Percentiles rank a stretch among this genome's conserved stretches.
These are phyloP conservation scores for Recurvirostra avosetta DNA, from an alignment of 2,113 vertebrate genomes.

Conservation along the genomic window DNA sequence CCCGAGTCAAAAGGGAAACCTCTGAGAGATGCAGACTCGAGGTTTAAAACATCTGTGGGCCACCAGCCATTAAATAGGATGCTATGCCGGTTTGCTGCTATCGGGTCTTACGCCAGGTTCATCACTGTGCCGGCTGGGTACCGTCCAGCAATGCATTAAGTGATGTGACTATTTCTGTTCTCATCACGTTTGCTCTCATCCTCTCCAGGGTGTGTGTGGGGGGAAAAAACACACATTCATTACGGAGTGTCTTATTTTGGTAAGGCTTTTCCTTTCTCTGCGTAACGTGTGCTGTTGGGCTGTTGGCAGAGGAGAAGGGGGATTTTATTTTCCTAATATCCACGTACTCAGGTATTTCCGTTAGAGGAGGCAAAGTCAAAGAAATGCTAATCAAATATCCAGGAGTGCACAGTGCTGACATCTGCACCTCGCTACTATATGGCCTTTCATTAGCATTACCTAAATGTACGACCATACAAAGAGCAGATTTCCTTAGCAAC, in stretches of 20 bases:
- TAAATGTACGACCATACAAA: constrained; percentile 61
- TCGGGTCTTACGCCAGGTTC: constrained; percentile 44
- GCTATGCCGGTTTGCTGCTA: constrained; percentile 37
- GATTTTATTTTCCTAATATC: constrained; percentile 37
- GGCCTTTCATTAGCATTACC: constrained; percentile 66
- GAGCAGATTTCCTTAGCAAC: constrained; percentile 66
- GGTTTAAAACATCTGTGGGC: constrained; percentile 55
- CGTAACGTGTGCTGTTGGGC: neutral
- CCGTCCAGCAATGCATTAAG: constrained; percentile 63
- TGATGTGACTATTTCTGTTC: constrained; percentile 63
- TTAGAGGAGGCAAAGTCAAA: constrained; percentile 44
- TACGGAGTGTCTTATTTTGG: constrained; percentile 16
- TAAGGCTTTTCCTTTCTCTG: neutral
- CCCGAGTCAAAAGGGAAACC: neutral
- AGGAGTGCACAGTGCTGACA: constrained; percentile 58
- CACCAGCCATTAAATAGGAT: constrained; percentile 59
- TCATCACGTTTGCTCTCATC: constrained; percentile 55
- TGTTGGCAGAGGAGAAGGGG: neutral
- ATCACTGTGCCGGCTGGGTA: constrained; percentile 43
- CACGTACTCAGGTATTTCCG: constrained; percentile 11
- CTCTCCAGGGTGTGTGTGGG: constrained; percentile 22
- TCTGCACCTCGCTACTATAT: constrained; percentile 54
- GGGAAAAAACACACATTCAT: neutral
- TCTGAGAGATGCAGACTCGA: neutral
- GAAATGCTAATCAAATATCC: constrained; percentile 64